phyloP scores from a whole-genome alignment of 2,888 invertebrate species.

The Dione vanillae region DNA sequence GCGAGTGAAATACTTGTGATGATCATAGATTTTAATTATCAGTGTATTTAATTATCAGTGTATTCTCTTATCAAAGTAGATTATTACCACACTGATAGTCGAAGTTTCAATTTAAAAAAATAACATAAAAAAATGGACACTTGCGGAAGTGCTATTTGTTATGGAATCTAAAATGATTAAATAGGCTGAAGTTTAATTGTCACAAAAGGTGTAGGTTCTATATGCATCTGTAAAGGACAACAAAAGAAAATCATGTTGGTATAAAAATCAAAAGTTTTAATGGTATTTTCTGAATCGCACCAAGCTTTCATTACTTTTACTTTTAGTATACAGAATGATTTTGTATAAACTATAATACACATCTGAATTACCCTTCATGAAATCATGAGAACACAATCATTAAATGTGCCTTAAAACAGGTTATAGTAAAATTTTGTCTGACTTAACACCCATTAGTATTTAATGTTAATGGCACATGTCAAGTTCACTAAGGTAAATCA shows the following conservation, averaged over 20 bases:
- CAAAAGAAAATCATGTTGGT: conserved; percentile 77
- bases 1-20: not conserved
- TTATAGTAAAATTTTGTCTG: conserved; percentile 79
- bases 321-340: conserved; percentile 84
- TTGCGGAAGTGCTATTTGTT: not conserved
- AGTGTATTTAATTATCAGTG: not conserved
- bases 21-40: not conserved
- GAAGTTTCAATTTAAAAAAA: too few relatives aligned
- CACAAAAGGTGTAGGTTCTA: not conserved
- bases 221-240: conserved; percentile 30
- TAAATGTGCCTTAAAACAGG: conserved; percentile 70
- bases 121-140: too few relatives aligned
- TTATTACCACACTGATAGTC: not conserved
- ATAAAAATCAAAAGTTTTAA: conserved; percentile 85
- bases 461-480: conserved; percentile 72
- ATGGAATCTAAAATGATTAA: not conserved
- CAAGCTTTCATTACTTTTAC: conserved; percentile 80
- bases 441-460: conserved; percentile 68
- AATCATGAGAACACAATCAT: conserved; percentile 69
- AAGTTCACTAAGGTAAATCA: conserved; percentile 55
- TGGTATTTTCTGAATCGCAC: conserved; percentile 85
- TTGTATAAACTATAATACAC: conserved; percentile 81
- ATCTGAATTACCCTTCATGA: conserved; percentile 70
- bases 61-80: not conserved
- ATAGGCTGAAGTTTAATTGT: not conserved